Conservation (phyloP, 2,113 vertebrate species). For the Stercorarius parasiticus region DNA sequence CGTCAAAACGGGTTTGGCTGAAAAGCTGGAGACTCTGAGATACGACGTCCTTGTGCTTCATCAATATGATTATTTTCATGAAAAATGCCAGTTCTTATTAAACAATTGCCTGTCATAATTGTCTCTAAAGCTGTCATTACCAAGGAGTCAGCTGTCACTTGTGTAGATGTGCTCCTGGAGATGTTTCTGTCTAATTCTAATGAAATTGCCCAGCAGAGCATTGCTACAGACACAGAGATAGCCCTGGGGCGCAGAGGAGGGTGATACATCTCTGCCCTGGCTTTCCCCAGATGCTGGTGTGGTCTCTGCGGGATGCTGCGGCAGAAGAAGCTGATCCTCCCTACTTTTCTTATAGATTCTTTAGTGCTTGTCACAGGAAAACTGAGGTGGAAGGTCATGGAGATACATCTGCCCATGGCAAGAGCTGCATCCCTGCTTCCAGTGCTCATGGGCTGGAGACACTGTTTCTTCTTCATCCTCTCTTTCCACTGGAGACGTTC, state of each 20-base stretch:
- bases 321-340: background rate
- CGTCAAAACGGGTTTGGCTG: background rate
- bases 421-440: background rate
- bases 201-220: background rate
- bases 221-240: background rate
- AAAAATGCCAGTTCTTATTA: background rate
- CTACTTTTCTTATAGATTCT: background rate
- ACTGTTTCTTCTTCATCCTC: background rate
- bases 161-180: background rate
- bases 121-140: background rate
- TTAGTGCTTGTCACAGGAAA: background rate
- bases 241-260: background rate
- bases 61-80: background rate
- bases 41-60: background rate
- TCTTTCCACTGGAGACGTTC: background rate
- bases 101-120: background rate
- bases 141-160: background rate
- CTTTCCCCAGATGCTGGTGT: background rate
- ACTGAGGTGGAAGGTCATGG: background rate
- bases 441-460: accelerated
- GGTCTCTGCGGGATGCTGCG: background rate
- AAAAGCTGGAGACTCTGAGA: background rate
- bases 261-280: background rate
- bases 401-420: background rate
- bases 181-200: background rate